Base-by-base conservation (phyloP, 2,888 invertebrate species). In the Psylliodes chrysocephalus region DNA sequence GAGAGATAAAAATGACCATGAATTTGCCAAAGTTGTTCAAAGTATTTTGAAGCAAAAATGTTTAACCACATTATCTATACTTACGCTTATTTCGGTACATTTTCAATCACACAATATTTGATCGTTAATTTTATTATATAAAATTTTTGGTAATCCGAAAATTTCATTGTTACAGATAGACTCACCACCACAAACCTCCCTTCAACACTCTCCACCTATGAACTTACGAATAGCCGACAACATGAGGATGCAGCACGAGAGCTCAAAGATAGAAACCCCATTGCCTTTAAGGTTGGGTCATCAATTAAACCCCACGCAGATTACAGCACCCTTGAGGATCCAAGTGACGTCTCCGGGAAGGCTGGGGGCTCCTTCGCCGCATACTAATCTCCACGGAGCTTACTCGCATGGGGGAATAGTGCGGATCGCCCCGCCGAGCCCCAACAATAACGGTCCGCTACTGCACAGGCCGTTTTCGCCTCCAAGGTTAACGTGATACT, bases 401-500 rank as follows among this genome's bases (percentile, higher is more conserved):
- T 70, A 65, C 17, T 70, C 76, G 49, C 79, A 79, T 60, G 76
- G 77, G 18, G 82, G 82, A 4, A 82, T 82, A 30, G 82, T 82
- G 12, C 71, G 82, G 68, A 82, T 83, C 73, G 82, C 82, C 5
- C 77, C 80, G 7, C 78, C 79, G n/a, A 80, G 77, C 57, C 78
- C 81, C 2, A 75, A 72, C 59, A 67, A 66, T 40, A 75, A 75
- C 19, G 78, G 77, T 18, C 79, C 81, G 6, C 64, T 77, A 12
- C 69, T 83, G 60, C 83, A 83, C 69, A 75, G 83, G 72, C 83
- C 83, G 52, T 83, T 83, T 71, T 82, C 83, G 46, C 83, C 83
- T 19, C 75, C 81, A 8, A 76, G 82, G 69, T 73, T 83, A 71
- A 82, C 83, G 83, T 83, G 83, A 83, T 83, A 82, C 74, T 73